Percentiles rank a stretch among this genome's conserved stretches.
Evolutionary conservation across 2,797 vertebrate genomes (phyloP).

Genomic region (Trichosurus vulpecula): DNA sequence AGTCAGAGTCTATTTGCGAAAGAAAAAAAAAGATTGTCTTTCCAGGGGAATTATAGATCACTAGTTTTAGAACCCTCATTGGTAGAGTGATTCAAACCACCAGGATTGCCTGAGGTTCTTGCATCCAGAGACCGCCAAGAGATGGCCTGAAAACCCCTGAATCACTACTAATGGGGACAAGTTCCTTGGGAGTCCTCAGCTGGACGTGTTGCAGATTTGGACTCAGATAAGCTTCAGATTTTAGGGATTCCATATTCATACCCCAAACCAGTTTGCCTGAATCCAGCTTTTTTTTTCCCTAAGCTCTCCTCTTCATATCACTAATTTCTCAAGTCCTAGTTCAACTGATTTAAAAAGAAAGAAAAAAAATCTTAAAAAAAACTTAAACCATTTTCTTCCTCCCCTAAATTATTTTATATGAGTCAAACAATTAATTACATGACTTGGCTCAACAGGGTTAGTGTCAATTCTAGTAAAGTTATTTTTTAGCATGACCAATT

Average conservation of each 20-base stretch:
- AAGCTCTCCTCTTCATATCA: not conserved
- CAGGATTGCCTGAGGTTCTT: not conserved
- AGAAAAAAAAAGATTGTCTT: not conserved
- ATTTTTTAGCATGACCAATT: not conserved
- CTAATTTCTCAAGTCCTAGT: not conserved
- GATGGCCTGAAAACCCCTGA: not conserved
- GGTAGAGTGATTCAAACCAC: not conserved
- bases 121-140: not conserved
- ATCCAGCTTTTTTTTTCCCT: not conserved
- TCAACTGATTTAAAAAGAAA: not conserved
- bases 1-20: not conserved
- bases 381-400: not conserved
- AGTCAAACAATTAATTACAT: not conserved
- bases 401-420: not conserved
- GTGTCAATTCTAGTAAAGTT: conserved; percentile 25
- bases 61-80: not conserved
- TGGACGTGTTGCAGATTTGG: not conserved
- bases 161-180: not conserved
- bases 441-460: conserved; percentile 7
- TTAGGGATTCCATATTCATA: not conserved
- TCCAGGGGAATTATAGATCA: not conserved
- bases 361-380: not conserved
- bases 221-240: not conserved
- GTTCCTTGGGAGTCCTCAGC: not conserved
- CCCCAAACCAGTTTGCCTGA: not conserved